Percentiles rank a stretch among this genome's conserved stretches.
Evolutionary conservation across 2,888 invertebrate genomes (phyloP).

Genomic region (Pterobdella sp.): DNA sequence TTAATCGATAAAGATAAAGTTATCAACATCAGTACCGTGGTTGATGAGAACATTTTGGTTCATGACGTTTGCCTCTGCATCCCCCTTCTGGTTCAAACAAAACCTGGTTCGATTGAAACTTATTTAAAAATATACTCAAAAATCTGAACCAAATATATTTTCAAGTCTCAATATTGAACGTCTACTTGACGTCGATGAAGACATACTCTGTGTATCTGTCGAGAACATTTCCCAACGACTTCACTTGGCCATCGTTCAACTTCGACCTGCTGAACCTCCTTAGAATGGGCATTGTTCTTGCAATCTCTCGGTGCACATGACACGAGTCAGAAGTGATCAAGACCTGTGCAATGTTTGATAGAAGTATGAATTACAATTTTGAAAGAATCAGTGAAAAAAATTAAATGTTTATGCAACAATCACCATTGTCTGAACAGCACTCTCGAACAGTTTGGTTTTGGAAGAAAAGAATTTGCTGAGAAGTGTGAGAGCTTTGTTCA

Average conservation of each 20-base stretch:
- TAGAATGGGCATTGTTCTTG: constrained; percentile 39
- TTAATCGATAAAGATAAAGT: too few relatives aligned
- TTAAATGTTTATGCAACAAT: background rate
- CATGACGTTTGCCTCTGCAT: constrained; percentile 40
- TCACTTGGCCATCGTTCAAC: constrained; percentile 48
- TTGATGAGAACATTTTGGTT: constrained; percentile 43
- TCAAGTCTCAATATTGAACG: background rate
- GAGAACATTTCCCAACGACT: constrained; percentile 46
- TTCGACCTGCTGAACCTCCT: constrained; percentile 41
- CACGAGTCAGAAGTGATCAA: constrained; percentile 41
- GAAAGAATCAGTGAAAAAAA: background rate
- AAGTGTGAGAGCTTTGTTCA: constrained; percentile 40
- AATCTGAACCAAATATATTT: background rate
- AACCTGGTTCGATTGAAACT: constrained; percentile 33
- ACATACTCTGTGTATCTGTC: constrained; percentile 48
- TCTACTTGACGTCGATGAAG: too few relatives aligned
- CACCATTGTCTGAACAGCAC: constrained; percentile 42
- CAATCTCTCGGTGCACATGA: constrained; percentile 40
- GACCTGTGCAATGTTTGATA: constrained; percentile 39
- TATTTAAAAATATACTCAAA: background rate
- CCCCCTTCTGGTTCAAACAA: constrained; percentile 40
- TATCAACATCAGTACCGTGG: constrained; percentile 36
- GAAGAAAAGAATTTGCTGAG: constrained; percentile 41
- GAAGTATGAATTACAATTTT: too few relatives aligned
- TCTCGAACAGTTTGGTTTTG: constrained; percentile 41